These are phyloP conservation scores for Galago senegalensis DNA, from an alignment of 2,797 vertebrate species.

Conservation along the genomic window DNA sequence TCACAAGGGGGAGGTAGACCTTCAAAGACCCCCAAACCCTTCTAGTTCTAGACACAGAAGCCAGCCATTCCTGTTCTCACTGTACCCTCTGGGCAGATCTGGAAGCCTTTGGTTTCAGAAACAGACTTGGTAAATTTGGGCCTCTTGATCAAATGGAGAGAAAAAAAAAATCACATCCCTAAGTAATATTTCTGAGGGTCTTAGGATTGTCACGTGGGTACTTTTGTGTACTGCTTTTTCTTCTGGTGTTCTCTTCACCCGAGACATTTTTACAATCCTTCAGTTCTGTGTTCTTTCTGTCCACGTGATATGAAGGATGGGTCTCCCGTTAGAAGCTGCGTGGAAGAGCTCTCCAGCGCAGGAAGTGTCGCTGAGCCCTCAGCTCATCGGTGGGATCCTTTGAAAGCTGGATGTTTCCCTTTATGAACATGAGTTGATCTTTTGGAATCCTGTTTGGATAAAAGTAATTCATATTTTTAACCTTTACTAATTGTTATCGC, in stretches of 20 bases:
- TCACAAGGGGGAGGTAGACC: neutral
- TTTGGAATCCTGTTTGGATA: neutral
- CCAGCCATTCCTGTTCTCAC: fast-evolving
- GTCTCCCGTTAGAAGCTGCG: neutral
- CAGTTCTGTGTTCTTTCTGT: neutral
- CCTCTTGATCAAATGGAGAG: neutral
- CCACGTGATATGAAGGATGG: neutral
- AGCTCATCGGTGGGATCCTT: too few species aligned
- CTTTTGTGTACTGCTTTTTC: neutral
- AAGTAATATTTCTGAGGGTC: neutral
- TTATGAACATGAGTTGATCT: neutral
- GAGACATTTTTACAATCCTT: neutral
- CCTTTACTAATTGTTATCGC: neutral
- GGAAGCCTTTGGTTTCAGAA: neutral
- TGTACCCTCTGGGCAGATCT: neutral
- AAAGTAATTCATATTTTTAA: constrained; percentile 22
- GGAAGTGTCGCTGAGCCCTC: neutral
- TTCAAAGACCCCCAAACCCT: neutral
- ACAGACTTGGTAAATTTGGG: neutral
- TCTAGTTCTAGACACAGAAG: neutral
- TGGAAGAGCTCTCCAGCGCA: fast-evolving
- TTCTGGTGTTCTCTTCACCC: neutral
- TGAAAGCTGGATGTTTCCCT: neutral
- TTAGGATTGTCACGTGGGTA: neutral
- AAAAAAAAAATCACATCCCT: neutral